Base-by-base conservation (phyloP, 2,888 invertebrate species). In the Alviniconcha strummeri region DNA sequence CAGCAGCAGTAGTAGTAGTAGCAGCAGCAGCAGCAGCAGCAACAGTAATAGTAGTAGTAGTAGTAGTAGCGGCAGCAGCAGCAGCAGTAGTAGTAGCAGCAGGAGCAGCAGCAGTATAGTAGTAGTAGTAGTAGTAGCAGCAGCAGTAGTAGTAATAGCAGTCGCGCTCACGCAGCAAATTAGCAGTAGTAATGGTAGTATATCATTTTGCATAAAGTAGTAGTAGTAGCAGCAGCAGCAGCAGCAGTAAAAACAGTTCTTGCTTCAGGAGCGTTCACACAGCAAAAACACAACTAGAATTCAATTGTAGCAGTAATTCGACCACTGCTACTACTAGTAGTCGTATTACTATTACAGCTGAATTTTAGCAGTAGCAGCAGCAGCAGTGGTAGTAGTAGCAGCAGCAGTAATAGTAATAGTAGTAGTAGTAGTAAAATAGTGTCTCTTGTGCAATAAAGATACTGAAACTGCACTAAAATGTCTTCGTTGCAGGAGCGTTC, bases 1-100 rank as follows among this genome's bases (percentile, higher is more conserved):
- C 67, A 67, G 67, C 67, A 67, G 67, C 67, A 67, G 3, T 3
- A 67, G 67, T 67, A 67, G 67, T 67, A 67, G 67, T 67, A 67
- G 67, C 3, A 67, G 67, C 3, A 67, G 67, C 3, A 67, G 67
- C 3, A 67, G 67, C 67, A 3, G 67, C 67, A 67, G 36, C 36
- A 74, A 4, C 36, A 74, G 74, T 4, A 74, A 4, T 4, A 74
- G 74, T 74, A 74, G 74, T 74, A 74, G 74, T 74, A 74, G 74
- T 4, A 74, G 74, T 4, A 74, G 74, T 2, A 74, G 74, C 19
- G 4, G 74, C 19, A 74, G 74, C 4, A 4, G 74, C 4, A 74
- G 36, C 1, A 19, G 74, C 4, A 19, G 4, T 74, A 19, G 74
- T 74, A 74, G 15, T 74, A n/a, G 74, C 2, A n/a, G 74, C 4